phyloP scores from a whole-genome alignment of 1,140 invertebrate genomes.

The Portunus trituberculatus region DNA sequence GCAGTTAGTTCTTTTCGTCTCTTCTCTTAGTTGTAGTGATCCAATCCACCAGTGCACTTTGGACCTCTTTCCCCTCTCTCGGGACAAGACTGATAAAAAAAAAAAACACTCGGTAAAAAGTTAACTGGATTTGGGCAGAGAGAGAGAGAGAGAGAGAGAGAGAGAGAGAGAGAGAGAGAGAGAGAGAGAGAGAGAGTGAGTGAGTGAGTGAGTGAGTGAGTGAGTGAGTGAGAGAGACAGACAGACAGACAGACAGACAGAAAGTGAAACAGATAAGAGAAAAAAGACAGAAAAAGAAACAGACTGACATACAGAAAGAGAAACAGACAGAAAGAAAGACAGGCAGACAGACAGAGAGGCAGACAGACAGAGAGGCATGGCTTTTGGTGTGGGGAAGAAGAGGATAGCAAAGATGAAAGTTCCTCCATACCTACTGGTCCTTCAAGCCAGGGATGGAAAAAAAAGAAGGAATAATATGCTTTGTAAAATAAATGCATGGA shows the following conservation, averaged over 20 bases:
- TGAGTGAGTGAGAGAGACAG: not conserved
- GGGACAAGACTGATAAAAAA: not conserved
- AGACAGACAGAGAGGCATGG: not conserved
- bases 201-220: not conserved
- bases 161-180: slow-evolving; percentile 20
- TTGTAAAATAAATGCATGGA: too few species aligned
- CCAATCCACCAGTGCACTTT: not conserved
- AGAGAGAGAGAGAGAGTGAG: not conserved
- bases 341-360: too few species aligned
- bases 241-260: not conserved
- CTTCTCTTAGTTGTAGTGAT: not conserved
- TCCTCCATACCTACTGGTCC: too few species aligned
- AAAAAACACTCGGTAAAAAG: not conserved
- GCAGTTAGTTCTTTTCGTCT: too few species aligned
- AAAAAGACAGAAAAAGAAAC: too few species aligned
- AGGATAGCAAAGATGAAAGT: too few species aligned
- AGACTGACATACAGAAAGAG: too few species aligned
- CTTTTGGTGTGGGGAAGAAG: too few species aligned
- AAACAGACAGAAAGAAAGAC: too few species aligned
- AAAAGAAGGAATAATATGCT: too few species aligned
- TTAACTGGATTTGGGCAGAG: not conserved
- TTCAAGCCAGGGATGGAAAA: too few species aligned
- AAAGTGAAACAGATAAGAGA: not conserved
- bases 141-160: slow-evolving; percentile 16
- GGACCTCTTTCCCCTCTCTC: not conserved